Evolutionary conservation across 2,797 vertebrate genomes (phyloP).

Genomic region (Emydoidea blandingii): DNA sequence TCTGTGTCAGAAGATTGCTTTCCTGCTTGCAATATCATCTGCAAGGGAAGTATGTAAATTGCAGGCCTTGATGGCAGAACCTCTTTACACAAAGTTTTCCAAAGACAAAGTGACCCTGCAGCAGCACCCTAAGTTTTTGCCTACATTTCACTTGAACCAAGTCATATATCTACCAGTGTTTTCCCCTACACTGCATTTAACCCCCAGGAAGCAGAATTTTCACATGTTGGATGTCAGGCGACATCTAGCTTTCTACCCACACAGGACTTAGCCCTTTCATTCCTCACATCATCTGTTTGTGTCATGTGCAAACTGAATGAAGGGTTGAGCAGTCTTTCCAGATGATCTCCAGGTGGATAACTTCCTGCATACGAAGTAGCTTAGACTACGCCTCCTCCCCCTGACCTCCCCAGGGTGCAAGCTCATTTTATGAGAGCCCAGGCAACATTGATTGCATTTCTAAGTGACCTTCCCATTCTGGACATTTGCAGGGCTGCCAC

Average conservation of each 20-base stretch:
- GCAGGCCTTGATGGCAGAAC: background rate
- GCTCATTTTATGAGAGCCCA: background rate
- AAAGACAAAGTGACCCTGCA: background rate
- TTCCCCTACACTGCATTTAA: background rate
- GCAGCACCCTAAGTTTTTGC: background rate
- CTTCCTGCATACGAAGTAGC: background rate
- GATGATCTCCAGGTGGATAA: background rate
- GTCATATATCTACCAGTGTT: background rate
- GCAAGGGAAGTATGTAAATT: background rate
- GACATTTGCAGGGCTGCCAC: background rate
- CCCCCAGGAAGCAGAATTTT: background rate
- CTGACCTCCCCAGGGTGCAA: background rate
- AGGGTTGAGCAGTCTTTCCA: background rate
- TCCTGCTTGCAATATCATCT: background rate
- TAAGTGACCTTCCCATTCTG: background rate
- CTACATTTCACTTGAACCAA: background rate
- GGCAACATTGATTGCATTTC: background rate
- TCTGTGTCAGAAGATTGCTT: background rate
- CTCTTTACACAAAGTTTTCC: background rate
- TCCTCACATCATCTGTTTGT: background rate
- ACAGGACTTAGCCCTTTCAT: background rate
- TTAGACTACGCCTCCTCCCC: background rate
- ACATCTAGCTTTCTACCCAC: background rate
- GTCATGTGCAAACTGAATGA: background rate
- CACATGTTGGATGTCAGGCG: background rate